Percentiles rank a stretch among this genome's conserved stretches.
Evolutionary conservation across 2,797 vertebrate genomes (phyloP).

Genomic region (Tarsius wallacei): DNA sequence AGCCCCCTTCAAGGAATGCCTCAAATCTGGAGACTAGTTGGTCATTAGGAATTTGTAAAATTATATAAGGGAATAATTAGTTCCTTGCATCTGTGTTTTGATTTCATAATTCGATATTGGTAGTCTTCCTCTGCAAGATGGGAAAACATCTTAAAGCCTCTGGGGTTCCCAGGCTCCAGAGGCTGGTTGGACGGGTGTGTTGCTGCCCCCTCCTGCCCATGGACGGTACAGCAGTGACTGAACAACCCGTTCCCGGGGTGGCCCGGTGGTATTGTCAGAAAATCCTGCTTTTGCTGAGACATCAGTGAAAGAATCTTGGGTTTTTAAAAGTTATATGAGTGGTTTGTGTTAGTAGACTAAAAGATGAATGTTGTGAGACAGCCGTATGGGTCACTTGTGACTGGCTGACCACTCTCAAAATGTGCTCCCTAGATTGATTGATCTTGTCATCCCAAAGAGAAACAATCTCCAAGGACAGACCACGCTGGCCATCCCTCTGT

Average conservation of each 20-base stretch:
- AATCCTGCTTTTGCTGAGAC: not conserved
- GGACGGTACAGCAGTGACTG: not conserved
- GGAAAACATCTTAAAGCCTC: not conserved
- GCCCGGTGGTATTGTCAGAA: not conserved
- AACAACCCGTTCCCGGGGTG: not conserved
- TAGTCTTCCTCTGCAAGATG: not conserved
- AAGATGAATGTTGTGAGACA: not conserved
- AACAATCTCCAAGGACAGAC: not conserved
- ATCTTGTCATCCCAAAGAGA: not conserved
- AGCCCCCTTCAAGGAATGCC: not conserved
- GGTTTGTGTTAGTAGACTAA: not conserved
- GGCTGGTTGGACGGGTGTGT: not conserved
- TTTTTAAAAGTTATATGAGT: not conserved
- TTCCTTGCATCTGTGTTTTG: too few relatives aligned
- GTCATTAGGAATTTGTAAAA: not conserved
- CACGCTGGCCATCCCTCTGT: not conserved
- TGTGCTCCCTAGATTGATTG: not conserved
- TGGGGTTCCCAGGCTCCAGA: not conserved
- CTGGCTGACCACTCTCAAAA: not conserved
- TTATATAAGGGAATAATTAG: not conserved
- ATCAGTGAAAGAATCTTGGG: not conserved
- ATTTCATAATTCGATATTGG: not conserved
- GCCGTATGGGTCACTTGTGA: not conserved
- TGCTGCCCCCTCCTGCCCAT: slow-evolving; percentile 69
- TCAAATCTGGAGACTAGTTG: not conserved